Evolutionary conservation across 2,888 invertebrate genomes (phyloP).

Genomic region (Callimorpha dominula): DNA sequence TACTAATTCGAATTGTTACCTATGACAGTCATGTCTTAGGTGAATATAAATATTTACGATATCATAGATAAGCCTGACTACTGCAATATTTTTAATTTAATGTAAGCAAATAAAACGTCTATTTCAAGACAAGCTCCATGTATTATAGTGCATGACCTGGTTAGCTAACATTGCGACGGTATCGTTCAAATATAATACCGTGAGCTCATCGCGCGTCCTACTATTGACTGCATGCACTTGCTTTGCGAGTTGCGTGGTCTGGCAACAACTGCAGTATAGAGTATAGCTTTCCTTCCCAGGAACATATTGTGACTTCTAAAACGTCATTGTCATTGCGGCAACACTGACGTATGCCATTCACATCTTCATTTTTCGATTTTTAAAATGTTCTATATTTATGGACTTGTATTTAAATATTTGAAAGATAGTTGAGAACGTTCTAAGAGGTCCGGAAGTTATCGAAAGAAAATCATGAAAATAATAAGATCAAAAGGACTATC

Average conservation of each 20-base stretch:
- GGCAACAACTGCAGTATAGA: neutral
- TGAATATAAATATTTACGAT: neutral
- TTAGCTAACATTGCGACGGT: constrained; percentile 23
- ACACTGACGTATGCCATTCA: no score
- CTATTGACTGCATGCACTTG: constrained; percentile 3
- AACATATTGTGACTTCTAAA: neutral
- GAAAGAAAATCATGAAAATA: no score
- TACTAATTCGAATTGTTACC: neutral
- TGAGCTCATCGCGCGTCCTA: constrained; percentile 33
- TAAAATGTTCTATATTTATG: no score
- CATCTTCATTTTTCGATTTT: no score
- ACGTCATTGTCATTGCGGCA: no score
- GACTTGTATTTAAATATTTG: no score
- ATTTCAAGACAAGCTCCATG: neutral
- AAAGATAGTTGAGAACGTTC: no score
- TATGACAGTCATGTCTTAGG: neutral
- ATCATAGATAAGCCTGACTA: neutral
- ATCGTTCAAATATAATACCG: constrained; percentile 40
- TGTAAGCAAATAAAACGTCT: neutral
- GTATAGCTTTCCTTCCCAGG: neutral
- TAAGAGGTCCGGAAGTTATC: no score
- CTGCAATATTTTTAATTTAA: neutral
- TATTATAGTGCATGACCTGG: neutral
- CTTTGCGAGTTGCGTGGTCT: constrained; percentile 3
- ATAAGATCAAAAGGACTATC: no score